These are phyloP conservation scores for Thryonomys swinderianus DNA, from an alignment of 2,113 vertebrate species.

Conservation along the genomic window DNA sequence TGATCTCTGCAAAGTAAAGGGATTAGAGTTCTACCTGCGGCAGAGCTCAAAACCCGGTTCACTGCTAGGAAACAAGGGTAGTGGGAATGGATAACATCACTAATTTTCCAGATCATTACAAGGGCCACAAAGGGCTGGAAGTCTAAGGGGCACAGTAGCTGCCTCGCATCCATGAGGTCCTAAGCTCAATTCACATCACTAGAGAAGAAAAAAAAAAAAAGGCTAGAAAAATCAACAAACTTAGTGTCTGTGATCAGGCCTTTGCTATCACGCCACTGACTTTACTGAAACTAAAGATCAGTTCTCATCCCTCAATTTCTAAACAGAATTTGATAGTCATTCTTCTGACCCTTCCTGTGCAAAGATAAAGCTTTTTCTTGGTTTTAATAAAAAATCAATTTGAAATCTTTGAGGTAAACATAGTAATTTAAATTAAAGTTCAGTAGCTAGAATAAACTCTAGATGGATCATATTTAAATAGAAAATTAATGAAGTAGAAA, in stretches of 20 bases:
- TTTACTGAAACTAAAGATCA: background rate
- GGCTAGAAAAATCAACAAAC: background rate
- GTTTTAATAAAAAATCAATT: background rate
- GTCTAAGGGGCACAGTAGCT: background rate
- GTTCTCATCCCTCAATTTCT: background rate
- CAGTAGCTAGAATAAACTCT: constrained; percentile 20
- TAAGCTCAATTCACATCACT: background rate
- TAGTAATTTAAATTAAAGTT: constrained; percentile 22
- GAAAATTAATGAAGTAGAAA: constrained; percentile 4
- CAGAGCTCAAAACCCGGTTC: background rate
- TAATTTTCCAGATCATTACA: background rate
- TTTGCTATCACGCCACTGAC: background rate
- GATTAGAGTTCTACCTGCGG: background rate
- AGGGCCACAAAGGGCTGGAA: background rate
- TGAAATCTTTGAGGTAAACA: constrained; percentile 37
- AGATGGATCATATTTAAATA: background rate
- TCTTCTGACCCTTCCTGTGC: background rate
- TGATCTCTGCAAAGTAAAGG: background rate
- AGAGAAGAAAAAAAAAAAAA: background rate
- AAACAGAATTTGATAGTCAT: background rate
- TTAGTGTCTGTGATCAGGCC: background rate
- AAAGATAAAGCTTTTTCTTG: background rate
- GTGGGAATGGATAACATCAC: background rate
- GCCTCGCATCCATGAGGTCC: background rate
- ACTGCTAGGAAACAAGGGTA: background rate